Evolutionary conservation across 1,140 invertebrate species (phyloP).

Genomic region (Sipha flava): DNA sequence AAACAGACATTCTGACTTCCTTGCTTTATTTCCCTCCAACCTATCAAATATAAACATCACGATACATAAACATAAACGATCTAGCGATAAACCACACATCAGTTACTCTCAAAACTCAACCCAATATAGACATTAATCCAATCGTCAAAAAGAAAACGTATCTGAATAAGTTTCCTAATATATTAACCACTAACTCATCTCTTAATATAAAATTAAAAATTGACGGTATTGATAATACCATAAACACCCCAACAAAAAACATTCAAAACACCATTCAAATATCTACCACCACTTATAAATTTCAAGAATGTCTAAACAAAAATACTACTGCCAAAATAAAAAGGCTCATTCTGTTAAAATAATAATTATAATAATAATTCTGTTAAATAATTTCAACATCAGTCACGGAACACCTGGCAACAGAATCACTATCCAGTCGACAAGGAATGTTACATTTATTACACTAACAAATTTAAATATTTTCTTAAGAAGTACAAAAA

Average conservation of each 20-base stretch:
- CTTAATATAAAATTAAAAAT: slow-evolving; percentile 6
- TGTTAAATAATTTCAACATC: too few species aligned
- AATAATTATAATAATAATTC: too few species aligned
- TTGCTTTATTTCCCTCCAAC: slow-evolving; percentile 32
- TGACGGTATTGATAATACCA: neutral
- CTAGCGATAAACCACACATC: slow-evolving; percentile 26
- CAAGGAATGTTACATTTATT: neutral
- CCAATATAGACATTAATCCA: neutral
- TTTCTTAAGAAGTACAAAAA: neutral
- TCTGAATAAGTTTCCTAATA: neutral
- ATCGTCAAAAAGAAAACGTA: neutral
- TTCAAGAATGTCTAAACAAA: neutral
- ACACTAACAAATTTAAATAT: neutral
- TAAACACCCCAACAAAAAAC: neutral
- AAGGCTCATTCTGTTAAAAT: neutral
- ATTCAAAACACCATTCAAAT: neutral
- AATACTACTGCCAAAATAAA: neutral
- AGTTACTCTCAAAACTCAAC: neutral
- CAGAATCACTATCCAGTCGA: too few species aligned
- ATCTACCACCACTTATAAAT: neutral
- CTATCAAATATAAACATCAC: neutral
- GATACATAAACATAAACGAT: neutral
- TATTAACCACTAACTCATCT: neutral
- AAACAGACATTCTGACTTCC: slow-evolving; percentile 11
- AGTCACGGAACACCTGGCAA: too few species aligned